phyloP scores from a whole-genome alignment of 2,113 vertebrate species.

The Hyla sarda region DNA sequence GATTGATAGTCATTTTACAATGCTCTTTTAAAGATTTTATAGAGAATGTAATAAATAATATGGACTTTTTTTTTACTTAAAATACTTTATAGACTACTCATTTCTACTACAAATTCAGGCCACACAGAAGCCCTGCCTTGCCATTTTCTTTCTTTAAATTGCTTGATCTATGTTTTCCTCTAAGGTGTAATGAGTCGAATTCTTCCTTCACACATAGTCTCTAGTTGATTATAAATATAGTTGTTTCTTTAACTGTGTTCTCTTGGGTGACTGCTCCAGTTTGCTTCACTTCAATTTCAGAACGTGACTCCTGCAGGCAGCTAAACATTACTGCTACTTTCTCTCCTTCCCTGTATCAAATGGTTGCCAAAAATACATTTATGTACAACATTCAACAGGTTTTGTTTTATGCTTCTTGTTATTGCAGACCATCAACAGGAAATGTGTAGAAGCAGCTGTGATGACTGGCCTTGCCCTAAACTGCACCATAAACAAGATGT shows the following conservation, averaged over 20 bases:
- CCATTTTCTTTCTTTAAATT: too few relatives aligned
- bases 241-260: neutral
- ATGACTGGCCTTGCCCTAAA: conserved; percentile 92
- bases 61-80: too few relatives aligned
- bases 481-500: conserved; percentile 93
- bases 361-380: neutral
- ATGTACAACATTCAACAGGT: neutral
- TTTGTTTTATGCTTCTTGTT: conserved; percentile 63
- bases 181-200: neutral
- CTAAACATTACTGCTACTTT: conserved; percentile 7
- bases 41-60: too few relatives aligned
- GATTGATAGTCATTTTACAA: too few relatives aligned
- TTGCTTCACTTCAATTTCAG: neutral
- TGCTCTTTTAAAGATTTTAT: too few relatives aligned
- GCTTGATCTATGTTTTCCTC: too few relatives aligned
- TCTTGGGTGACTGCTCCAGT: neutral
- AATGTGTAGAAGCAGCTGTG: conserved; percentile 94
- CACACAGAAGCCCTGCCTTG: too few relatives aligned
- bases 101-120: too few relatives aligned
- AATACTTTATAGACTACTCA: too few relatives aligned
- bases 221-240: neutral
- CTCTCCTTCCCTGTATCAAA: neutral
- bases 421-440: conserved; percentile 89
- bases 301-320: neutral
- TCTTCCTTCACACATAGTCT: neutral